A percentile compares a stretch with the other conserved stretches of the same genome.
These are phyloP conservation scores for Pyrgilauda ruficollis DNA, from an alignment of 2,113 vertebrate species.

Conservation along the genomic window DNA sequence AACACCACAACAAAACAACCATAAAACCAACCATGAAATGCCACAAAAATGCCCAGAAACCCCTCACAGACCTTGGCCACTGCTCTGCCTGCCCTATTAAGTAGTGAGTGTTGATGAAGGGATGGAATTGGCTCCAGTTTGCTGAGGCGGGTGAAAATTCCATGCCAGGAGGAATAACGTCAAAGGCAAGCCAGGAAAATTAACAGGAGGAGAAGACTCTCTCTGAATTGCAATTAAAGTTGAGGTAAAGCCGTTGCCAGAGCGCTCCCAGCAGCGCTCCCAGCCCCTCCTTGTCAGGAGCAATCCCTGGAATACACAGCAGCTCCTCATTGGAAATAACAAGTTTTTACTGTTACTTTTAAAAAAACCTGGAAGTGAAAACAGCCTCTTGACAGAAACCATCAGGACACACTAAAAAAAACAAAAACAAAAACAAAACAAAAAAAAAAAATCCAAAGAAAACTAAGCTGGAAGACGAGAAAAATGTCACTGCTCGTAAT, in stretches of 20 bases:
- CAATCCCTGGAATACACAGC: background rate
- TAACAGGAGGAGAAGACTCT: background rate
- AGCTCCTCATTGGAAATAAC: background rate
- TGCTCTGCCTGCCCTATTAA: background rate
- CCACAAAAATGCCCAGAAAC: background rate
- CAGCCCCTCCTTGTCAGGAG: background rate
- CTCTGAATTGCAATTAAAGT: background rate
- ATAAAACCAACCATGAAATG: background rate
- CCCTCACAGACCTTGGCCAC: background rate
- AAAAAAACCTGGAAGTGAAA: background rate
- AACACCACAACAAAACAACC: too few species aligned
- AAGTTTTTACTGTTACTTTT: background rate
- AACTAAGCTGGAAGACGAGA: background rate
- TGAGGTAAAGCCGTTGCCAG: background rate
- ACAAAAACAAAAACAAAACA: background rate
- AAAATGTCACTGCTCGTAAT: slow-evolving; percentile 38
- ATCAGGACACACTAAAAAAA: background rate
- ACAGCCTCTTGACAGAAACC: background rate
- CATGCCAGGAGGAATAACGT: background rate
- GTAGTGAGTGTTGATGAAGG: background rate
- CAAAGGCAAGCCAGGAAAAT: background rate
- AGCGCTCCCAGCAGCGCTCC: background rate
- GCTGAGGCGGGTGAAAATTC: background rate
- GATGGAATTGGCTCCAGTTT: background rate
- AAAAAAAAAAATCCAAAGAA: background rate